Percentiles rank a stretch among this genome's conserved stretches.
Evolutionary conservation across 2,888 invertebrate genomes (phyloP).

Genomic region (Synanthedon andrenaeformis): DNA sequence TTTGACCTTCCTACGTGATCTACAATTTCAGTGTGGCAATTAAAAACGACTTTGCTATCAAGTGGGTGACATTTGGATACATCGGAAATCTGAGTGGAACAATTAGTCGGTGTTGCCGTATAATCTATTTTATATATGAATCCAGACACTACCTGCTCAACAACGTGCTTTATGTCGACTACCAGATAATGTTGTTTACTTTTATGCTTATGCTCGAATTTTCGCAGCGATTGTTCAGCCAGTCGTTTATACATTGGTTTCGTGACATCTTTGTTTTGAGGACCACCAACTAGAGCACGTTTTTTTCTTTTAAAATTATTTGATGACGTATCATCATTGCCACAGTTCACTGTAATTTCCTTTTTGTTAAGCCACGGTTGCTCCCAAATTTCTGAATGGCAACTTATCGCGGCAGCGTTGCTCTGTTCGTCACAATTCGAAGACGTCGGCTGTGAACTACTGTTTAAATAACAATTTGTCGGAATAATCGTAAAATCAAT

Average conservation of each 20-base stretch:
- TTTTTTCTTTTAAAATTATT: not conserved
- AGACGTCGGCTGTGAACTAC: not conserved
- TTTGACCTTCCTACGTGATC: constrained; percentile 36
- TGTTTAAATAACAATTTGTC: constrained; percentile 8
- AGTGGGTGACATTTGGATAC: constrained; percentile 1
- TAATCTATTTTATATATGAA: constrained; percentile 28
- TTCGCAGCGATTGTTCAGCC: constrained; percentile 26
- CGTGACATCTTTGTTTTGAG: constrained; percentile 13
- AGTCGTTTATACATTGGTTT: constrained; percentile 19
- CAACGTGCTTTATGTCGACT: constrained; percentile 25
- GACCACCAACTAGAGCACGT: not conserved
- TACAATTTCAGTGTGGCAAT: constrained; percentile 55
- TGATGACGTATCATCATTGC: not conserved
- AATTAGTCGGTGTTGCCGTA: constrained; percentile 20
- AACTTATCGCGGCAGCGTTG: constrained; percentile 33
- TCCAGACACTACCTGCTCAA: constrained; percentile 27
- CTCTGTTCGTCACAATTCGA: not conserved
- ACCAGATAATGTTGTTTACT: constrained; percentile 17
- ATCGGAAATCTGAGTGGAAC: constrained; percentile 12
- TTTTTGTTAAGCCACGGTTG: constrained; percentile 62
- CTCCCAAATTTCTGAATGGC: constrained; percentile 67
- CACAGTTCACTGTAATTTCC: constrained; percentile 23
- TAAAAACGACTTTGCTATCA: constrained; percentile 12
- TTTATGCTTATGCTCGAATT: constrained; percentile 13
- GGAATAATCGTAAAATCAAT: constrained; percentile 26